Percentiles rank a stretch among this genome's conserved stretches.
Evolutionary conservation across 2,113 vertebrate genomes (phyloP).

Genomic region (Rhodinocichla rosea): DNA sequence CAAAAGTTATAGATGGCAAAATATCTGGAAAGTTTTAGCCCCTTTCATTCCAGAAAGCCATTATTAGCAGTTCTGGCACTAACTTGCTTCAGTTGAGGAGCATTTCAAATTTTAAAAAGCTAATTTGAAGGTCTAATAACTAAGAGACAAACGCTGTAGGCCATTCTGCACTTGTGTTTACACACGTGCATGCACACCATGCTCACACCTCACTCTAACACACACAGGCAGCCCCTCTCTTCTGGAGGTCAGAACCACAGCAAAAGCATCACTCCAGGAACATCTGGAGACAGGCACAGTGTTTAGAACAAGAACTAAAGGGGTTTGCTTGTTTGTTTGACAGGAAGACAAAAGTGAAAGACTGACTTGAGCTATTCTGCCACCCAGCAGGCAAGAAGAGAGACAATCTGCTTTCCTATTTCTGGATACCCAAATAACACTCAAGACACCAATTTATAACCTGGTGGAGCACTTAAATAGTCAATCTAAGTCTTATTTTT

Average conservation of each 20-base stretch:
- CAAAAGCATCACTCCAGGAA: neutral
- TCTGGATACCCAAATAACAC: neutral
- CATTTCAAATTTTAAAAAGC: neutral
- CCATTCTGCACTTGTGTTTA: neutral
- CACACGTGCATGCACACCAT: fast-evolving
- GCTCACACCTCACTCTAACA: neutral
- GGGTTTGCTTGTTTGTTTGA: neutral
- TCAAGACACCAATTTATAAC: neutral
- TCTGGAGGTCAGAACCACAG: neutral
- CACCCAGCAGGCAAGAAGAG: neutral
- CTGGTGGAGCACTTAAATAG: neutral
- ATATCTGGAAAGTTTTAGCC: neutral
- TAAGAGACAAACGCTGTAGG: neutral
- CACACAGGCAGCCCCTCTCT: neutral
- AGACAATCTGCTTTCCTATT: neutral
- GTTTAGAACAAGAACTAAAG: neutral
- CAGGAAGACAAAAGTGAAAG: neutral
- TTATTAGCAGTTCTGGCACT: neutral
- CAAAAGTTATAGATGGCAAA: neutral
- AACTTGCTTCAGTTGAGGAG: neutral
- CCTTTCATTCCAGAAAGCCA: neutral
- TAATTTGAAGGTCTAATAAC: neutral
- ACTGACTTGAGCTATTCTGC: neutral
- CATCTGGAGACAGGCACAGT: neutral
- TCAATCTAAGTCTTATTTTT: neutral